phyloP scores from a whole-genome alignment of 1,140 invertebrate genomes.

The Dysdera silvatica region DNA sequence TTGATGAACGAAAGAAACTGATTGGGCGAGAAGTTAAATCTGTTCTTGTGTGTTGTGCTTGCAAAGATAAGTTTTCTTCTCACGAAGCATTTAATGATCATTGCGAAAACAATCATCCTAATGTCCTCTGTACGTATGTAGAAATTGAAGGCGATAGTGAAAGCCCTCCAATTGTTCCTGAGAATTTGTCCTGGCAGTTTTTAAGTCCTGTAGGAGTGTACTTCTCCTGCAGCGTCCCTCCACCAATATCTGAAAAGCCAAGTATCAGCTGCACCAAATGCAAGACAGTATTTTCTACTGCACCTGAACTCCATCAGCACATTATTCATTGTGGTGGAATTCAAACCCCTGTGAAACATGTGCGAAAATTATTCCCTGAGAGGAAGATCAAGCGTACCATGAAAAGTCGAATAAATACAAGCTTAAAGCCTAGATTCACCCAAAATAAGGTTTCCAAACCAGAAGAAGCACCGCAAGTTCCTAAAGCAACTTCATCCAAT shows the following conservation, averaged over 20 bases:
- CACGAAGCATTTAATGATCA: slow-evolving; percentile 66
- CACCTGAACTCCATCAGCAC: slow-evolving; percentile 66
- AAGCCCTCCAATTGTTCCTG: slow-evolving; percentile 17
- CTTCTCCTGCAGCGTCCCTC: slow-evolving; percentile 1
- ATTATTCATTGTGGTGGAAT: slow-evolving; percentile 62
- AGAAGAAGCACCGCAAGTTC: too few species aligned
- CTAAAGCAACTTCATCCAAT: too few species aligned
- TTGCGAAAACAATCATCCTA: slow-evolving; percentile 62
- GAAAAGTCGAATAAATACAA: too few species aligned
- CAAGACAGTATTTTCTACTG: slow-evolving; percentile 48
- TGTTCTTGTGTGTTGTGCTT: background rate
- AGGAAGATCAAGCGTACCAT: too few species aligned
- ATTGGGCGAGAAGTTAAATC: background rate
- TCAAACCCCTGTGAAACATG: background rate
- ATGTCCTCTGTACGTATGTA: slow-evolving; percentile 69
- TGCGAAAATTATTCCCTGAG: too few species aligned
- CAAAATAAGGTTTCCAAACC: too few species aligned
- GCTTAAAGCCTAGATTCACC: too few species aligned
- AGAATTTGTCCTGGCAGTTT: slow-evolving; percentile 18
- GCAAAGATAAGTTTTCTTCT: slow-evolving; percentile 52
- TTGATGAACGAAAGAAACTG: background rate
- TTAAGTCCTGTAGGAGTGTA: slow-evolving; percentile 18
- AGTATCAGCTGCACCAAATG: slow-evolving; percentile 56
- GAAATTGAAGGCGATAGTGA: slow-evolving; percentile 59
- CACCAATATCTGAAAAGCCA: background rate